phyloP scores from a whole-genome alignment of 2,888 invertebrate genomes.

The Tenthredo mesomela region DNA sequence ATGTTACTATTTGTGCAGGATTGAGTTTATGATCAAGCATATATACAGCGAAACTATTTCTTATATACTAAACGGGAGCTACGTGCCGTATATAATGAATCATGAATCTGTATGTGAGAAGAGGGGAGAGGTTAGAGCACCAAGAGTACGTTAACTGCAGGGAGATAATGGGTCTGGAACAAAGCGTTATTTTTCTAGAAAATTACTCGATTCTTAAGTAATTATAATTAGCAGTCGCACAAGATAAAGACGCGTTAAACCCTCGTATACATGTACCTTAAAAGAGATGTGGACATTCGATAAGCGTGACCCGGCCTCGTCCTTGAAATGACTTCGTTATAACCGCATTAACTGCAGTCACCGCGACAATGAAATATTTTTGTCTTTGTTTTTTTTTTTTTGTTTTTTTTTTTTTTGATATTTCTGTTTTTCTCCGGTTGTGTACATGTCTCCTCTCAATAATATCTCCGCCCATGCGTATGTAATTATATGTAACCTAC shows the following conservation, averaged over 20 bases:
- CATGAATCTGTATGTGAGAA: not conserved
- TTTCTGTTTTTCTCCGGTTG: not conserved
- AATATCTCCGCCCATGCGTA: not conserved
- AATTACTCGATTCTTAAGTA: conserved; percentile 20
- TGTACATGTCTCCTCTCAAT: no score
- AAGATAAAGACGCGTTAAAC: not conserved
- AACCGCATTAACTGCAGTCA: not conserved
- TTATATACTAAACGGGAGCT: not conserved
- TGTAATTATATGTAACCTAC: not conserved
- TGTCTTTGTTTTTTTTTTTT: conserved; percentile 3
- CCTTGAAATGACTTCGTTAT: not conserved
- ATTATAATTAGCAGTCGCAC: conserved; percentile 13
- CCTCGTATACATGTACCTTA: not conserved
- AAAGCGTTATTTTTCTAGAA: conserved; percentile 42
- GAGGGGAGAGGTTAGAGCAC: not conserved
- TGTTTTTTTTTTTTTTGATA: conserved; percentile 3
- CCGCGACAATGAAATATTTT: not conserved
- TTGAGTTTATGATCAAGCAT: not conserved
- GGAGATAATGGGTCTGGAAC: conserved; percentile 24
- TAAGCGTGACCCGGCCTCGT: not conserved
- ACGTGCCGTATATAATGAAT: not conserved
- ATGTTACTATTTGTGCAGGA: not conserved
- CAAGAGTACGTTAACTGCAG: conserved; percentile 13
- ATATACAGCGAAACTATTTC: not conserved
- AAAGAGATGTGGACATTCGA: not conserved